A percentile compares a stretch with the other conserved stretches of the same genome.
These are phyloP conservation scores for Proterorhinus semilunaris DNA, from an alignment of 2,113 vertebrate species.

Conservation along the genomic window DNA sequence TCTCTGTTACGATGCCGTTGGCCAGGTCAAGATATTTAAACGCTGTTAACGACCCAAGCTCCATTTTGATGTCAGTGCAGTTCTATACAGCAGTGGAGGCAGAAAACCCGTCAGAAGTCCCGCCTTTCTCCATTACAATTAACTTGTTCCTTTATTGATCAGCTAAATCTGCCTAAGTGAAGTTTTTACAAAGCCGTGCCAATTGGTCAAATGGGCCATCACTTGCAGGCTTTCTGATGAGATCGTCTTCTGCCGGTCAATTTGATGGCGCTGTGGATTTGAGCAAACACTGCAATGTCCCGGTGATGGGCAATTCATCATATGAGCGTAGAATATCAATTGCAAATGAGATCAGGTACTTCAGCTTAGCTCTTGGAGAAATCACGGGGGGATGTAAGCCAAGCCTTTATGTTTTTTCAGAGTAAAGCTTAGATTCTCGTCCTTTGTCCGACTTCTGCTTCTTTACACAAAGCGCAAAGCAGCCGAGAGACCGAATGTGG, in stretches of 20 bases:
- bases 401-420: too few relatives aligned
- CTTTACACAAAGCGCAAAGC: too few relatives aligned
- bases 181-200: constrained; percentile 37
- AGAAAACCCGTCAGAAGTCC: constrained; percentile 43
- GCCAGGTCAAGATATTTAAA: constrained; percentile 1
- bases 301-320: neutral
- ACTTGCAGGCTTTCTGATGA: constrained; percentile 9
- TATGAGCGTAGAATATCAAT: neutral
- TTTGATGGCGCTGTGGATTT: constrained; percentile 9
- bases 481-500: too few relatives aligned
- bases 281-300: neutral
- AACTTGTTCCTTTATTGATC: constrained; percentile 40
- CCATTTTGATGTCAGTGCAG: constrained; percentile 18
- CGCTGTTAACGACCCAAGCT: neutral
- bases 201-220: constrained; percentile 15
- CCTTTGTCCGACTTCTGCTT: too few relatives aligned
- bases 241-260: constrained; percentile 30
- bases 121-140: constrained; percentile 49
- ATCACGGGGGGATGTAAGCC: too few relatives aligned
- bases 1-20: too few relatives aligned
- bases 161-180: constrained; percentile 46
- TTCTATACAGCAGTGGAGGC: constrained; percentile 14
- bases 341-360: too few relatives aligned
- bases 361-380: too few relatives aligned
- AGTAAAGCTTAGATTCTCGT: too few relatives aligned